These are phyloP conservation scores for Plutomurus gul DNA, from an alignment of 1,140 invertebrate species.

Conservation along the genomic window DNA sequence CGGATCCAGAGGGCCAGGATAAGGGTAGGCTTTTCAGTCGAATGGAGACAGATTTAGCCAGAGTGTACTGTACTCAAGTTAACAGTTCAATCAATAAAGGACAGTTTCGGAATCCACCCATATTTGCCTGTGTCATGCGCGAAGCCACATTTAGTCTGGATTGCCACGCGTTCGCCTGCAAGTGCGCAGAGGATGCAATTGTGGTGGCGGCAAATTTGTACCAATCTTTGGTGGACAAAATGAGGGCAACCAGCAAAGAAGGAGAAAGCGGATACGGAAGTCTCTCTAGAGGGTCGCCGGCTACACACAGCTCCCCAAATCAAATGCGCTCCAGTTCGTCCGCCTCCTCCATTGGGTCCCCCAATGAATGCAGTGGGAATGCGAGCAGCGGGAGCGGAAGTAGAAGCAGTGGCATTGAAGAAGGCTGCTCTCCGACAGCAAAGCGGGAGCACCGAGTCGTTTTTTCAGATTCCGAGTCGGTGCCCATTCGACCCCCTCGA, in stretches of 20 bases:
- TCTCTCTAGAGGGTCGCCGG: conserved; percentile 41
- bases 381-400: background rate
- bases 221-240: conserved; percentile 79
- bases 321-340: conserved; percentile 46
- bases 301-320: conserved; percentile 39
- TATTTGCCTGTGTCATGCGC: conserved; percentile 88
- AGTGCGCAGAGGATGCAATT: conserved; percentile 79
- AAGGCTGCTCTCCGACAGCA: background rate
- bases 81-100: background rate
- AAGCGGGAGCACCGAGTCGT: conserved; percentile 41
- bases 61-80: conserved; percentile 44
- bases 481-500: conserved; percentile 45
- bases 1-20: conserved; percentile 78
- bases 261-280: conserved; percentile 53
- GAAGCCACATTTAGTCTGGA: conserved; percentile 73
- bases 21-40: conserved; percentile 68
- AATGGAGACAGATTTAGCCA: conserved; percentile 42
- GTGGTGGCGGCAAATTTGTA: conserved; percentile 87
- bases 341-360: conserved; percentile 36
- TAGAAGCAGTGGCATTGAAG: background rate
- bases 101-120: conserved; percentile 69
- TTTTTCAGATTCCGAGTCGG: conserved; percentile 50
- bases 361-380: conserved; percentile 63
- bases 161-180: conserved; percentile 87
- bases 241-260: conserved; percentile 57